phyloP scores from a whole-genome alignment of 2,888 invertebrate genomes.

The Macrostomum cliftonense region DNA sequence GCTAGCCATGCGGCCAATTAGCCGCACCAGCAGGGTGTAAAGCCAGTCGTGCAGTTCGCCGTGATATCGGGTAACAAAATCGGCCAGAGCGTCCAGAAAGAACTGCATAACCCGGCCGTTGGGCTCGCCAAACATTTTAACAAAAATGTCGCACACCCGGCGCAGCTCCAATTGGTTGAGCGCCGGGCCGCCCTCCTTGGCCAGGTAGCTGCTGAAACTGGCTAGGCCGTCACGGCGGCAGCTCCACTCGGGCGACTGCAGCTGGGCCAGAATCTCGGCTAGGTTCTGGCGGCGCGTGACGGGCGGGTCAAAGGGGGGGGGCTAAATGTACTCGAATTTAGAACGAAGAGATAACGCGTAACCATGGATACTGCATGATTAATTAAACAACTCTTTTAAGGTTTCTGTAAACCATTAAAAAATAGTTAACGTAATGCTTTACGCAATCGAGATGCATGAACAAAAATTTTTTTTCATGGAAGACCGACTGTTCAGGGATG shows the following conservation, averaged over 20 bases:
- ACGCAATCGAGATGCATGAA: no score
- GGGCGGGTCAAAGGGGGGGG: not conserved
- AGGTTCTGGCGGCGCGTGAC: slow-evolving; percentile 48
- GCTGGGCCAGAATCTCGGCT: slow-evolving; percentile 62
- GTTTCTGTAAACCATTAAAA: no score
- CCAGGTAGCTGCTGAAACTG: slow-evolving; percentile 55
- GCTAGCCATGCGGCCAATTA: slow-evolving; percentile 68
- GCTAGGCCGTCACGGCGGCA: slow-evolving; percentile 82
- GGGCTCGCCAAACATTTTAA: slow-evolving; percentile 90
- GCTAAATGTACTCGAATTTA: not conserved
- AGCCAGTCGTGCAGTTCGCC: slow-evolving; percentile 77
- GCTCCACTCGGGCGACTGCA: slow-evolving; percentile 75
- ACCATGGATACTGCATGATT: no score
- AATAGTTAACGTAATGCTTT: no score
- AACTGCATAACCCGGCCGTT: slow-evolving; percentile 71
- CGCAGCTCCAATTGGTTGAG: slow-evolving; percentile 48
- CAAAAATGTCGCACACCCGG: slow-evolving; percentile 69
- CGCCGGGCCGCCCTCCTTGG: slow-evolving; percentile 20
- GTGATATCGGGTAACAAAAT: slow-evolving; percentile 65
- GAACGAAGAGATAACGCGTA: no score
- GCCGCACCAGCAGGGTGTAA: slow-evolving; percentile 65
- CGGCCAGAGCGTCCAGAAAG: slow-evolving; percentile 76
- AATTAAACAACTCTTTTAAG: no score
- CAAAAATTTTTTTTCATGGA: no score
- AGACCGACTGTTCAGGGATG: no score